phyloP scores from a whole-genome alignment of 2,113 vertebrate genomes.

The Lagopus leucura region DNA sequence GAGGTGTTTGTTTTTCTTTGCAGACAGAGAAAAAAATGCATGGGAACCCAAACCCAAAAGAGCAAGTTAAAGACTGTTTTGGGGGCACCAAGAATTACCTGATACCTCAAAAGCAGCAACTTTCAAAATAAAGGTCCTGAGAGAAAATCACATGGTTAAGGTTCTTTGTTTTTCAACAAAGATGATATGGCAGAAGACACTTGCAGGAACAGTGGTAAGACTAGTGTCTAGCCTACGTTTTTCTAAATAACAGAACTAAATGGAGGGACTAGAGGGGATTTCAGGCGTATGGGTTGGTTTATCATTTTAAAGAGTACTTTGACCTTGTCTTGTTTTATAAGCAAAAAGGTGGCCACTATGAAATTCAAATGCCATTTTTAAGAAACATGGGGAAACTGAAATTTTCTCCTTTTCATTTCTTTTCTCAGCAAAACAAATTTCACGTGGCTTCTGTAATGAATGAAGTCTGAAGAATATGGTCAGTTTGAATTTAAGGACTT shows the following conservation, averaged over 20 bases:
- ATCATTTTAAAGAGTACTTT: neutral
- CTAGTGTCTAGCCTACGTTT: neutral
- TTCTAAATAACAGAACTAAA: neutral
- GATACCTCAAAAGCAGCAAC: neutral
- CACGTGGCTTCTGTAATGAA: neutral
- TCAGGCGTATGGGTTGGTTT: neutral
- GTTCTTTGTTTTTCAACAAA: neutral
- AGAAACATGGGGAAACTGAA: neutral
- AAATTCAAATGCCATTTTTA: neutral
- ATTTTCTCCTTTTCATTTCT: neutral
- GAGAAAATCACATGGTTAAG: neutral
- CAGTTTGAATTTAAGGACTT: neutral
- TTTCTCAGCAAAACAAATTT: neutral
- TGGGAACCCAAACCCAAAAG: neutral
- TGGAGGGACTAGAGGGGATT: neutral
- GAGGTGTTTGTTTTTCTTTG: conserved; percentile 16
- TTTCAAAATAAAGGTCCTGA: neutral
- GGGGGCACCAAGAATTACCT: neutral
- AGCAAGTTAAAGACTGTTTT: neutral
- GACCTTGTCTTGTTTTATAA: neutral
- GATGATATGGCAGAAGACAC: neutral
- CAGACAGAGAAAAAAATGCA: neutral
- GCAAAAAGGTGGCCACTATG: neutral
- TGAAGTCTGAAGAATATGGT: neutral
- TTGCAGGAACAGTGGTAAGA: neutral